phyloP scores from a whole-genome alignment of 2,888 invertebrate species.

The Hypercompe scribonia region DNA sequence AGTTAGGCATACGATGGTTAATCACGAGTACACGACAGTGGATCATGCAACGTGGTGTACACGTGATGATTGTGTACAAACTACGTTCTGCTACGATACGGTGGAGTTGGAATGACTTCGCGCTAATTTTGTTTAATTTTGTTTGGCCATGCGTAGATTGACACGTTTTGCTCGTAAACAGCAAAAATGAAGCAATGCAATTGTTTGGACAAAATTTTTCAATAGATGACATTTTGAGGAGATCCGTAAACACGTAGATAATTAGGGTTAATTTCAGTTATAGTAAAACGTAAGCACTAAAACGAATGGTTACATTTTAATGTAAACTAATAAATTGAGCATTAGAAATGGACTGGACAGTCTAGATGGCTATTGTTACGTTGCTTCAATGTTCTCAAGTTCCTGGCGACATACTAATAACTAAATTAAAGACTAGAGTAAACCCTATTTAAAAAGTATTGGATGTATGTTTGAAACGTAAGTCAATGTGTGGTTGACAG shows the following conservation, averaged over 20 bases:
- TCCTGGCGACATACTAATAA: no score
- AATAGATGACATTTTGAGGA: background rate
- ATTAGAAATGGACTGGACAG: background rate
- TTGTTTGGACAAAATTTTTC: background rate
- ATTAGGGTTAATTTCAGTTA: background rate
- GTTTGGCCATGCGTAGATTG: constrained; percentile 1
- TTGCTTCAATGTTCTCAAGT: background rate
- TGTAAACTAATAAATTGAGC: no score
- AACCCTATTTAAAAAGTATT: no score
- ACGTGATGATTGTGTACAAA: constrained; percentile 40
- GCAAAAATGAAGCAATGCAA: background rate
- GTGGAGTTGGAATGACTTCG: background rate
- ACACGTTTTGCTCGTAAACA: background rate
- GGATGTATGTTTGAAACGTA: no score
- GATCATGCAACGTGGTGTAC: constrained; percentile 25
- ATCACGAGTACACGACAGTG: constrained; percentile 31
- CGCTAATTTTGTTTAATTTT: constrained; percentile 2
- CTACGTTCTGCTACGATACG: constrained; percentile 15
- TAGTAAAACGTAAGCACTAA: background rate
- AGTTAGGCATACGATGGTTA: background rate
- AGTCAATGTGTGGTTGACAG: no score
- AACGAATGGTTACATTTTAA: background rate
- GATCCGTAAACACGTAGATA: background rate
- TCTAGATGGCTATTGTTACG: background rate
- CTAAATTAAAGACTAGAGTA: no score